Percentiles rank a stretch among this genome's conserved stretches.
phyloP scores from a whole-genome alignment of 2,888 invertebrate species.

The Cheilosia grossa region DNA sequence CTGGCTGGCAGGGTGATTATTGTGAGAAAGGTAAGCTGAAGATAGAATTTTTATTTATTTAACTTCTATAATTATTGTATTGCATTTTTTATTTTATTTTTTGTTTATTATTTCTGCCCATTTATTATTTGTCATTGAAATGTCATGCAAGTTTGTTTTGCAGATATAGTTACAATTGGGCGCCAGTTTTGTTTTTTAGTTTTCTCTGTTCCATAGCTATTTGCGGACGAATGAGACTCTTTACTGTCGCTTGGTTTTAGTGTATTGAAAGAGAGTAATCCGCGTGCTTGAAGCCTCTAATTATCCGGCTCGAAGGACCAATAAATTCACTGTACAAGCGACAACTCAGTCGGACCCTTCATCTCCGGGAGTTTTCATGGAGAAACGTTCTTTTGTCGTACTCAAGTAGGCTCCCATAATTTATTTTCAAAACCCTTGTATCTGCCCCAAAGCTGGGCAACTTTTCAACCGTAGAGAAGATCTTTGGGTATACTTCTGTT shows the following conservation, averaged over 20 bases:
- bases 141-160: slow-evolving; percentile 21
- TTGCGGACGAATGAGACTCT: not conserved
- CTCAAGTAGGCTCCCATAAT: too few relatives aligned
- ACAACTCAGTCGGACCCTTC: too few relatives aligned
- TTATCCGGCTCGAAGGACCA: slow-evolving; percentile 24
- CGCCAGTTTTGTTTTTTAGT: not conserved
- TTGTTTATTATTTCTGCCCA: not conserved
- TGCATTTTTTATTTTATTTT: too few relatives aligned
- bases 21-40: slow-evolving; percentile 95
- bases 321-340: too few relatives aligned
- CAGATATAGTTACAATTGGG: not conserved
- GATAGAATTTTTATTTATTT: not conserved
- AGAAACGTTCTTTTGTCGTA: too few relatives aligned
- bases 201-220: not conserved
- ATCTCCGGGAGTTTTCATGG: too few relatives aligned
- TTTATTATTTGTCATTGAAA: slow-evolving; percentile 20
- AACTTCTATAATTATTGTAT: not conserved
- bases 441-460: too few relatives aligned
- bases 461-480: too few relatives aligned
- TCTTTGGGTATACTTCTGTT: too few relatives aligned
- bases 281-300: not conserved
- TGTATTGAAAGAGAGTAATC: not conserved
- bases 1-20: slow-evolving; percentile 97
- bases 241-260: not conserved
- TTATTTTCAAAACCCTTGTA: too few relatives aligned